Evolutionary conservation across 2,888 invertebrate genomes (phyloP), one percentile per base, ranked within the genome.

Genomic region (Leucophora obtusa): DNA sequence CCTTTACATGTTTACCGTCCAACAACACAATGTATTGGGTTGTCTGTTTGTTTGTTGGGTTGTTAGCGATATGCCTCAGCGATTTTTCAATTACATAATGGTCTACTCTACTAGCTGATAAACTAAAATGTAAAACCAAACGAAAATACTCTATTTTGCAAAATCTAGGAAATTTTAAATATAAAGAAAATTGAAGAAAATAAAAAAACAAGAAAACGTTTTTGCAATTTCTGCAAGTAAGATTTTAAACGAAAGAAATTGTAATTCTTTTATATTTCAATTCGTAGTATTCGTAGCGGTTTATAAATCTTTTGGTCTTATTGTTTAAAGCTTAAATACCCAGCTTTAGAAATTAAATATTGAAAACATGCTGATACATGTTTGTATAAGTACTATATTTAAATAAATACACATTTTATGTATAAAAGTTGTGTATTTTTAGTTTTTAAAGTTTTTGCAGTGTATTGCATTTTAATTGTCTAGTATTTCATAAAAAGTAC

Each of bases 401-500:
- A 14, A 24, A 65, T 71, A 14, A 24, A 59, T 71, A 65, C 50
- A 71, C 59, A 76, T 63, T 63, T 69, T 69, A 56, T 63, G 15
- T 17, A 15, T 28, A 17, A n/a, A 70, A 58, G 51, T 77, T 59
- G 43, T 59, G 35, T 35, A 35, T 8, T 35, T 35, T 35, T 35
- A 33, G 15, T 17, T 33, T 17, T 54, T 18, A 14, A 70, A 43
- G 15, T 21, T 38, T n/a, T 43, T 38, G 28, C 59, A 65, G 47
- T 35, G 54, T 53, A 54, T 66, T 78, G 77, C 60, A 78, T 66
- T 72, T 60, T 54, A 77, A 77, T 73, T 77, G 81, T 77, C 81
- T 81, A 77, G 76, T 70, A 74, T 81, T 77, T 77, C 77, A 73
- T 66, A 74, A 73, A 73, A 77, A 58, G 63, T 81, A 81, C 81